Evolutionary conservation across 2,797 vertebrate genomes (phyloP).

Genomic region (Botia kubotai): DNA sequence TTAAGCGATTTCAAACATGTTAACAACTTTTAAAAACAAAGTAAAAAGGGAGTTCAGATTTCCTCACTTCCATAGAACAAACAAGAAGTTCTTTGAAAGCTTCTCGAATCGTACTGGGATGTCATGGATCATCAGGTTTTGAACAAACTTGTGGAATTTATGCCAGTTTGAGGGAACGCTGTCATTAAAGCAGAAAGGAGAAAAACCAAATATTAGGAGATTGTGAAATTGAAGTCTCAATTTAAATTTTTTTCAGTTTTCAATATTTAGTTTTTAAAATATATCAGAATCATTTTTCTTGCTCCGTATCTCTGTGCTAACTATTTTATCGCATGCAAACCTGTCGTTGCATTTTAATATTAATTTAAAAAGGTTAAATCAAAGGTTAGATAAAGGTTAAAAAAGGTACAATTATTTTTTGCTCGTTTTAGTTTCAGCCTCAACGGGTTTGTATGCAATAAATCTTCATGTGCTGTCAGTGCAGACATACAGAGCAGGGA

Average conservation of each 20-base stretch:
- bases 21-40: background rate
- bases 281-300: background rate
- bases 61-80: background rate
- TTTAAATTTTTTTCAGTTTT: no score
- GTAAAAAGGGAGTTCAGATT: background rate
- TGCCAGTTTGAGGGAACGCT: background rate
- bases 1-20: background rate
- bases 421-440: no score
- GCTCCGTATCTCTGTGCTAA: no score
- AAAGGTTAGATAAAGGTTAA: no score
- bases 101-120: background rate
- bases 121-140: background rate
- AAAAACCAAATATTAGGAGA: no score
- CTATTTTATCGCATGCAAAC: no score
- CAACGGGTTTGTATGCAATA: background rate
- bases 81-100: background rate
- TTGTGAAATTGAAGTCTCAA: no score
- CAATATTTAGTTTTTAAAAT: no score
- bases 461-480: constrained; percentile 42
- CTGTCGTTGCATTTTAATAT: no score
- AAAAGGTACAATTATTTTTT: no score
- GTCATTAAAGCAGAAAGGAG: no score
- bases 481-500: constrained; percentile 35
- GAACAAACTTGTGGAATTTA: background rate
- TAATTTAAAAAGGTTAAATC: no score